These are phyloP conservation scores for Neosalanx taihuensis DNA, from an alignment of 2,797 vertebrate species.

Conservation along the genomic window DNA sequence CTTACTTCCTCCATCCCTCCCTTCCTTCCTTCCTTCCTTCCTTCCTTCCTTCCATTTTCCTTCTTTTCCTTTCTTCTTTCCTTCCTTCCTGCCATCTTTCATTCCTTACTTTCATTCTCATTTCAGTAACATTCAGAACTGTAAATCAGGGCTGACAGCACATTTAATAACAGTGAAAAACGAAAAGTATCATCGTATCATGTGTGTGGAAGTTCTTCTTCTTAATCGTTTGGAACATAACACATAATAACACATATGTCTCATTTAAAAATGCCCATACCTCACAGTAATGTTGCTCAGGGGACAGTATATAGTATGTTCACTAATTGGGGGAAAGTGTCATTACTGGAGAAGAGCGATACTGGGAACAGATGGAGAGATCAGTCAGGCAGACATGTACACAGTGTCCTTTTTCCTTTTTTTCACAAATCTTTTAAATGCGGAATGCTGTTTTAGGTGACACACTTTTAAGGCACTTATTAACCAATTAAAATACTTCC, in stretches of 20 bases:
- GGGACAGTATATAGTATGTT: neutral
- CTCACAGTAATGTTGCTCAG: no score
- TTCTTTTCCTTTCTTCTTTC: neutral
- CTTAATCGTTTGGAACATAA: neutral
- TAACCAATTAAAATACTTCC: neutral
- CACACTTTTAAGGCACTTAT: neutral
- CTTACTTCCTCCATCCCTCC: neutral
- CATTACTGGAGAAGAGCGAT: neutral
- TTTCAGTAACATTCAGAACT: neutral
- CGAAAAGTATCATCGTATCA: neutral
- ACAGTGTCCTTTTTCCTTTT: neutral
- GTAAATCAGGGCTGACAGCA: neutral
- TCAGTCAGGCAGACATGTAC: neutral
- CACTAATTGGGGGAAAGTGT: neutral
- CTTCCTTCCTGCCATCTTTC: neutral
- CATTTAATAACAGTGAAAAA: neutral
- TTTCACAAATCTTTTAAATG: neutral
- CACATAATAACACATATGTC: neutral
- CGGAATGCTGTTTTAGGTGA: neutral
- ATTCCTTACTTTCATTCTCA: neutral
- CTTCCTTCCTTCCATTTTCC: neutral
- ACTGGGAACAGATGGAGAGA: neutral
- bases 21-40: neutral
- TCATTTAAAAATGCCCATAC: no score
- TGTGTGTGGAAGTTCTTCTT: neutral